Evolutionary conservation across 1,140 invertebrate genomes (phyloP).

Genomic region (Tetraneura akinire): DNA sequence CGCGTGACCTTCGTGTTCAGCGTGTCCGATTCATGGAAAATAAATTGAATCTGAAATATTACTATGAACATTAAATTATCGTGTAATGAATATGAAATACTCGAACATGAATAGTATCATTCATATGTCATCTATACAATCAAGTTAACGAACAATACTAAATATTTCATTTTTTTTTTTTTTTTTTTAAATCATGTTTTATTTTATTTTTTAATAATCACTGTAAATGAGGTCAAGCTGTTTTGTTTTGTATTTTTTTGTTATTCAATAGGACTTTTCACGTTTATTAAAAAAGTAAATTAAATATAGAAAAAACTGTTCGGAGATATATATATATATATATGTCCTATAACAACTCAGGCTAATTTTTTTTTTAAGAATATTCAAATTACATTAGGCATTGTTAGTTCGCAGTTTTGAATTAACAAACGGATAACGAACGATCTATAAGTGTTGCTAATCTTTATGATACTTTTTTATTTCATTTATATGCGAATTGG

Average conservation of each 20-base stretch:
- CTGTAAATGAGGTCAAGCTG: background rate
- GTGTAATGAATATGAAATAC: too few species aligned
- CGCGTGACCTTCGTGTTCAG: too few species aligned
- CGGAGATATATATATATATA: background rate
- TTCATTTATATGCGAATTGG: background rate
- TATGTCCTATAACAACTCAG: background rate
- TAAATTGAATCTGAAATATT: too few species aligned
- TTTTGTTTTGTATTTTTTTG: background rate
- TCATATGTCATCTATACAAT: too few species aligned
- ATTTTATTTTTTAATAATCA: background rate
- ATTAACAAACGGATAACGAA: background rate
- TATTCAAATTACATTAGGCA: constrained; percentile 18
- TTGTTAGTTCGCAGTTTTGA: background rate
- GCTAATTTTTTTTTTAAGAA: background rate
- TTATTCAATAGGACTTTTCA: background rate
- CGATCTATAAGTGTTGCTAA: too few species aligned
- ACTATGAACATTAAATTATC: too few species aligned
- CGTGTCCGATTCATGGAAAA: too few species aligned
- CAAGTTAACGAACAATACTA: too few species aligned
- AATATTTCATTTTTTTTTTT: too few species aligned
- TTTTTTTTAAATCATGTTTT: too few species aligned
- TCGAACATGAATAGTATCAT: too few species aligned
- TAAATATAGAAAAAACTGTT: background rate
- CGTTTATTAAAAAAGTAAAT: background rate
- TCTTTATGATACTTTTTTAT: background rate